Evolutionary conservation across 2,113 vertebrate species (phyloP).

Genomic region (Bufo gargarizans): DNA sequence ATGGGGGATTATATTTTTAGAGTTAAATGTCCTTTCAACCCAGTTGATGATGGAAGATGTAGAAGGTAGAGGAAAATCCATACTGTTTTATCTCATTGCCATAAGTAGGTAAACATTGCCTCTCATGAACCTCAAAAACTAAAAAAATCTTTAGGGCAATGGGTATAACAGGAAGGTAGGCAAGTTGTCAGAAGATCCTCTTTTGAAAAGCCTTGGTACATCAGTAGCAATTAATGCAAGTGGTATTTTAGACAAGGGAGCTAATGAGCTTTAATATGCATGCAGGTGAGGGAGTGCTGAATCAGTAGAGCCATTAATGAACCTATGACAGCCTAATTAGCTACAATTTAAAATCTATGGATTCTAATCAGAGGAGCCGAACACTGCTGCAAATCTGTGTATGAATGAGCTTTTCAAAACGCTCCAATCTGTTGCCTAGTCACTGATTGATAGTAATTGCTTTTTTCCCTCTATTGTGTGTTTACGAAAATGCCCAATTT

Average conservation of each 20-base stretch:
- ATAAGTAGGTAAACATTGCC: not conserved
- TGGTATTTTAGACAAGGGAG: constrained; percentile 97
- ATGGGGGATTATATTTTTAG: no score
- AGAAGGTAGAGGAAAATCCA: not conserved
- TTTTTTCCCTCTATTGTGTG: constrained; percentile 79
- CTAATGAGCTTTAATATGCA: constrained; percentile 99
- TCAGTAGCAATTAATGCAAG: constrained; percentile 96
- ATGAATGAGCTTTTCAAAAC: constrained; percentile 93
- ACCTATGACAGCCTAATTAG: constrained; percentile 99
- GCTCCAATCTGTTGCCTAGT: constrained; percentile 95
- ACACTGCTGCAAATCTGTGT: constrained; percentile 93
- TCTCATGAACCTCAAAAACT: not conserved
- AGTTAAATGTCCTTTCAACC: no score
- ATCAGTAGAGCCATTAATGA: constrained; percentile 98
- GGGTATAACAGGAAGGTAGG: constrained; percentile 73
- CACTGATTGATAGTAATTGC: constrained; percentile 97
- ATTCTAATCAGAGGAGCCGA: constrained; percentile 96
- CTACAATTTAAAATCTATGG: constrained; percentile 98
- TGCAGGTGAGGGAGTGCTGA: constrained; percentile 97
- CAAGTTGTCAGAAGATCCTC: constrained; percentile 77
- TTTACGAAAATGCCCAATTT: constrained; percentile 78
- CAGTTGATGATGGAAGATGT: not conserved
- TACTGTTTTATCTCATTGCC: not conserved
- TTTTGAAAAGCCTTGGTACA: constrained; percentile 81
- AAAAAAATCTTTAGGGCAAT: constrained; percentile 59